Evolutionary conservation across 2,888 invertebrate genomes (phyloP), one percentile per base, ranked within the genome.

Genomic region (Drosophila cracens): DNA sequence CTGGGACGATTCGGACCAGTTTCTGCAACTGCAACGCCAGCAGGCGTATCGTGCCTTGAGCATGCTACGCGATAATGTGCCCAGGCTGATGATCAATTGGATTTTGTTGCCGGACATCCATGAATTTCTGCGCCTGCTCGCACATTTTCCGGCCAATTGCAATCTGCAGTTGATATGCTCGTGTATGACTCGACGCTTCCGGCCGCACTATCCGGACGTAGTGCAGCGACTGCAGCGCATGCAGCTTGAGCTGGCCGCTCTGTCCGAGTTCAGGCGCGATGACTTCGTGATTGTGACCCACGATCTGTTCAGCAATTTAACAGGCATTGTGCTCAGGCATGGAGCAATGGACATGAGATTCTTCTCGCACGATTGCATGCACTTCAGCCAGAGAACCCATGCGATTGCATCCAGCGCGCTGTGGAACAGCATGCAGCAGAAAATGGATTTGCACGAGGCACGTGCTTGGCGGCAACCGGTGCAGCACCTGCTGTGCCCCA

Each of bases 71-170:
- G 93, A 94, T 53, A 94, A 95, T 91, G 91, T 95, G 68, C 95
- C 95, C 16, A 92, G 95, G 62, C 94, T 95, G 1, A 92, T 95
- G 54, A 93, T 95, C 2, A 94, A 94, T 74, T 70, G 95, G 16
- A 89, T 95, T 10, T 88, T 94, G 46, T 83, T 94, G 2, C 94
- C 70, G 6, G n/a, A 40, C 16, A 4, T 34, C 4, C 3, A 2
- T 92, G 8, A 91, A 92, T 5, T 94, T 92, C 91, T 94, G 33
- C 91, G 94, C 93, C 84, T 95, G 5, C 40, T 69, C 8, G 2
- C 4, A 0, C n/a, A 36, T 90, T 93, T n/a, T 93, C 93, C 72
- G 94, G 94, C 0, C 2, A 1, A n/a, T 11, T 70, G 70, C 34
- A 54, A 40, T 11, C 0, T 38, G 5, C 48, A 7, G 1, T 0